Evolutionary conservation across 2,113 vertebrate genomes (phyloP), one percentile per base, ranked within the genome.

Genomic region (Spermophilus dauricus): DNA sequence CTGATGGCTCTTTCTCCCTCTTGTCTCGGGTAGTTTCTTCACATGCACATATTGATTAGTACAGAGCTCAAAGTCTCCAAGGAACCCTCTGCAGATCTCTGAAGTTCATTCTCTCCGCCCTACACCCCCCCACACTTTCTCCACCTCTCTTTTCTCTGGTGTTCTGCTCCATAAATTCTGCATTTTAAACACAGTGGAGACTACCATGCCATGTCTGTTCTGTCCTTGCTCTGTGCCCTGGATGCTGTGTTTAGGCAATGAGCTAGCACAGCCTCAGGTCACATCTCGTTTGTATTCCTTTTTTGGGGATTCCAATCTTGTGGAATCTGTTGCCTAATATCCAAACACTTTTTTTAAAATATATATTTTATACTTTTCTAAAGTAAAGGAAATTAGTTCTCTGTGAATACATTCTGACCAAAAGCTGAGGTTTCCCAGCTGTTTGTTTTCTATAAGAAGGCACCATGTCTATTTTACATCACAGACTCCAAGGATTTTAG

Each of bases 41-140:
- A 82, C 32, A n/a, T 53, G 17, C 18, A 53, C 26, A 30, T 42
- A 30, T 69, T 76, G 42, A 78, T 45, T 88, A 83, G 32, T 32
- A 32, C 12, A 86, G 69, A 86, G 24, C 30, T 37, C 16, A 78
- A 77, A 18, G 34, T n/a, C 61, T 65, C 63, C 88, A 78, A n/a
- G 28, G 13, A 84, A 28, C 10, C 7, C 30, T 77, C 32, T 65
- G 56, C 28, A 70, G 48, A 48, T 85, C 63, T 75, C 45, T 75
- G 17, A 4, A 17, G 28, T 20, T 28, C 4, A 2, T 10, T 10
- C 4, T 5, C 3, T 20, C 4, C 14, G 17, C 28, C 8, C 16
- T 26, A 1, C 45, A 45, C 28, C n/a, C 12, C 10, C 12, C 9
- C 26, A 3, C 37, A 28, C 34, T 48, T 9, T 20, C 4, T 58